Percentiles rank a stretch among this genome's conserved stretches.
Conservation (phyloP, 1,140 invertebrate species). For the Ptiloglossa arizonensis region DNA sequence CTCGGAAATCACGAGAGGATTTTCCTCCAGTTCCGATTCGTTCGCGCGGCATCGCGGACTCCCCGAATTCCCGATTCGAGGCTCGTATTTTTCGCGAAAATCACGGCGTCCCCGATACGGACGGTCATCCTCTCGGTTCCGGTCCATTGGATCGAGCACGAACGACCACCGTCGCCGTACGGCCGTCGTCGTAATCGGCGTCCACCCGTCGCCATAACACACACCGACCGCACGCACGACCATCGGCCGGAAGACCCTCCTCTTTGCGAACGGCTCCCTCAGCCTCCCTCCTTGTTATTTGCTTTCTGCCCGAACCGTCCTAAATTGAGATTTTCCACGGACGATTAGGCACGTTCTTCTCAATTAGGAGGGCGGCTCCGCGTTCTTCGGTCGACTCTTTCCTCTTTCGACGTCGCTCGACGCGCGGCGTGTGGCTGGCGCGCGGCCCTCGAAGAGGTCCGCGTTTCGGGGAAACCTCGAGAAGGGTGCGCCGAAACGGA, state of each 20-base stretch:
- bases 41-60: too few relatives aligned
- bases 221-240: conserved; percentile 5
- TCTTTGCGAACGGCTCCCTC: conserved; percentile 30
- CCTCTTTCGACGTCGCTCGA: not conserved
- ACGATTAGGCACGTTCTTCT: conserved; percentile 77
- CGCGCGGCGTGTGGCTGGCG: not conserved
- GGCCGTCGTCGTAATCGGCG: conserved; percentile 26
- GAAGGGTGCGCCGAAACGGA: not conserved
- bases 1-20: too few relatives aligned
- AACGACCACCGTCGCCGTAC: conserved; percentile 67
- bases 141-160: conserved; percentile 79
- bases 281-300: conserved; percentile 77
- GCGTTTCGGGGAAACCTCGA: not conserved
- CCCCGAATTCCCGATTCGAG: conserved; percentile 5
- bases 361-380: conserved; percentile 72
- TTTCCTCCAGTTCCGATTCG: too few relatives aligned
- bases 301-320: conserved; percentile 77
- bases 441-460: too few relatives aligned
- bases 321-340: conserved; percentile 81
- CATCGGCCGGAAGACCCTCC: conserved; percentile 29
- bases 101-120: conserved; percentile 28
- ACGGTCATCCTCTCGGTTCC: conserved; percentile 78
- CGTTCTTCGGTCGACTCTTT: conserved; percentile 10
- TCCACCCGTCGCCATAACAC: conserved; percentile 2
- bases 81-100: conserved; percentile 47